Conservation (phyloP, 2,888 invertebrate species). For the Fabriciana adippe region DNA sequence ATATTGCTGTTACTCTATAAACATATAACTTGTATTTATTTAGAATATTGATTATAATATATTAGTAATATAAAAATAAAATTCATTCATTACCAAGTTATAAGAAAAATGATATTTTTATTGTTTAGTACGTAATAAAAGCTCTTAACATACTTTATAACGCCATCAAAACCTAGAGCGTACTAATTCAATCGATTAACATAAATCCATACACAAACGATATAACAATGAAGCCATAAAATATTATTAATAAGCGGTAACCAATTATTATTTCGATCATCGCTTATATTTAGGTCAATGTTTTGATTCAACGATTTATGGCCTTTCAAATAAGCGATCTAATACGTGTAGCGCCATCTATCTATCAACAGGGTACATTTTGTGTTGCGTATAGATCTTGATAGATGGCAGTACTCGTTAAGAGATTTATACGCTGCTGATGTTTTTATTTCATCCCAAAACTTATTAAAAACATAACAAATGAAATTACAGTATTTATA, state of each 20-base stretch:
- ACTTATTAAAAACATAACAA: slow-evolving; percentile 6
- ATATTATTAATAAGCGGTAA: slow-evolving; percentile 12
- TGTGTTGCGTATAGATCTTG: slow-evolving; percentile 57
- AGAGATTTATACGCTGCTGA: slow-evolving; percentile 68
- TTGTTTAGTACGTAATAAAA: too few species aligned
- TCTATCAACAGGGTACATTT: slow-evolving; percentile 70
- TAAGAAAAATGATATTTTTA: too few species aligned
- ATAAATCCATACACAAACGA: too few species aligned
- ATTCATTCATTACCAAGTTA: too few species aligned
- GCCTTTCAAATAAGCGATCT: slow-evolving; percentile 40
- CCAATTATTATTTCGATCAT: slow-evolving; percentile 36
- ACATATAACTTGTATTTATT: too few species aligned
- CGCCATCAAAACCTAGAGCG: too few species aligned
- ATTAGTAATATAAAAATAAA: too few species aligned
- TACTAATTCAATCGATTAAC: too few species aligned
- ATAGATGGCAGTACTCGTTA: slow-evolving; percentile 75
- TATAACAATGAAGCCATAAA: not conserved
- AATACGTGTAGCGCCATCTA: slow-evolving; percentile 63
- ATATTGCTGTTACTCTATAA: too few species aligned
- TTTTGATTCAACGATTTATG: slow-evolving; percentile 44
- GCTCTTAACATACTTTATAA: too few species aligned
- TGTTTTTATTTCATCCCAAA: slow-evolving; percentile 65
- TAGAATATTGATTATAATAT: too few species aligned
- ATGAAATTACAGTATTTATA: slow-evolving; percentile 2
- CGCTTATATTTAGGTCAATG: slow-evolving; percentile 42